Evolutionary conservation across 1,140 invertebrate genomes (phyloP).

Genomic region (Tetragonula clypearis): DNA sequence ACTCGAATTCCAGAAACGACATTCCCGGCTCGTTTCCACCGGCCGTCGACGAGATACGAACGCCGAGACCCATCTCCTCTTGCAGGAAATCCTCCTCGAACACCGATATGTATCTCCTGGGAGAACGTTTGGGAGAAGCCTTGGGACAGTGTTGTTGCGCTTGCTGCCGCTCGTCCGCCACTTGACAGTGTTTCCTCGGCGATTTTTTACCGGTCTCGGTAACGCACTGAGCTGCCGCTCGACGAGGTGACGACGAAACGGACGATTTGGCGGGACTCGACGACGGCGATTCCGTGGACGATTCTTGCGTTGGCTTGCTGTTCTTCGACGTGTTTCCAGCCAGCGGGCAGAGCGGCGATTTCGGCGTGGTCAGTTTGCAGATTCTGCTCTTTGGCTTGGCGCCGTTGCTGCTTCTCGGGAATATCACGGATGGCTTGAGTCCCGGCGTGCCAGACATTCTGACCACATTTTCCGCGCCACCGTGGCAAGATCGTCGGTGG

Average conservation of each 20-base stretch:
- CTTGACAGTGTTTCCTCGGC: slow-evolving; percentile 37
- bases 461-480: slow-evolving; percentile 42
- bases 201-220: slow-evolving; percentile 36
- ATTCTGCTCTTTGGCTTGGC: slow-evolving; percentile 71
- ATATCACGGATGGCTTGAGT: slow-evolving; percentile 63
- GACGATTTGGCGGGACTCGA: slow-evolving; percentile 34
- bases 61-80: slow-evolving; percentile 66
- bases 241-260: slow-evolving; percentile 44
- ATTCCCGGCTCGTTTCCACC: slow-evolving; percentile 59
- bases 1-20: slow-evolving; percentile 76
- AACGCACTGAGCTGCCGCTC: neutral
- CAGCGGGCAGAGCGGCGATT: slow-evolving; percentile 34
- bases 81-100: slow-evolving; percentile 57
- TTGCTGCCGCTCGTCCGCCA: slow-evolving; percentile 52
- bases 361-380: slow-evolving; percentile 61
- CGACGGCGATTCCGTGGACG: slow-evolving; percentile 27
- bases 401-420: slow-evolving; percentile 59
- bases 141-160: slow-evolving; percentile 25
- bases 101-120: slow-evolving; percentile 31
- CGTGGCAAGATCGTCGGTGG: neutral
- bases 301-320: slow-evolving; percentile 43
- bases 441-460: slow-evolving; percentile 69
- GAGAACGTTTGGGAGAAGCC: slow-evolving; percentile 54
- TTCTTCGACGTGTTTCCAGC: slow-evolving; percentile 38
- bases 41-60: slow-evolving; percentile 46